phyloP scores from a whole-genome alignment of 2,797 vertebrate genomes.

The Rallus crepitans region DNA sequence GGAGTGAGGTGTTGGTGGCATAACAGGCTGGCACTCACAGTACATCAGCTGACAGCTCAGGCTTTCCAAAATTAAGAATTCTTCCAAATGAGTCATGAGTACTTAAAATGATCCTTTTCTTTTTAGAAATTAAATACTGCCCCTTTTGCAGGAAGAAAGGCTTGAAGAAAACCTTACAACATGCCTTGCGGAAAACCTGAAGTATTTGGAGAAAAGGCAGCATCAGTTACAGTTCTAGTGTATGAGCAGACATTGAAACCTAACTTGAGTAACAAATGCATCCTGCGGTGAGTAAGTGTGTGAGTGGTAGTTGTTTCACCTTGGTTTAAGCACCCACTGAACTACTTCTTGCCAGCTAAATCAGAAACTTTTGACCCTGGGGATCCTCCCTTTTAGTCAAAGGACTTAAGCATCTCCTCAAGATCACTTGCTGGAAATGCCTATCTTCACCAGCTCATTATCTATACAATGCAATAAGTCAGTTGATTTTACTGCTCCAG shows the following conservation, averaged over 20 bases:
- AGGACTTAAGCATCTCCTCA: not conserved
- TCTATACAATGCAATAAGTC: not conserved
- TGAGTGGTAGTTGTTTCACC: not conserved
- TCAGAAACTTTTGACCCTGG: not conserved
- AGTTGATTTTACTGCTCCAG: not conserved
- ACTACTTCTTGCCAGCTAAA: not conserved
- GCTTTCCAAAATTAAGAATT: not conserved
- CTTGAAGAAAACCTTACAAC: not conserved
- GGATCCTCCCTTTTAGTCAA: not conserved
- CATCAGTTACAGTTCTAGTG: not conserved
- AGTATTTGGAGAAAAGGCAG: not conserved
- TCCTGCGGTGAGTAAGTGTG: not conserved
- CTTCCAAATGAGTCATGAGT: not conserved
- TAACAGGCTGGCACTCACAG: not conserved
- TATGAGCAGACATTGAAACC: not conserved
- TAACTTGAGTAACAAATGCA: not conserved
- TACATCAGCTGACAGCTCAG: accelerated
- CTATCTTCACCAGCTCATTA: not conserved
- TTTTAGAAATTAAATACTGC: not conserved
- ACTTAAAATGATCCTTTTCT: not conserved
- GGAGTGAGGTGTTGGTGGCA: accelerated
- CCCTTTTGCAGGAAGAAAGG: not conserved
- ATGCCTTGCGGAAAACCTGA: not conserved
- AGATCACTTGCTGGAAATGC: not conserved
- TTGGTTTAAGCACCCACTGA: accelerated